These are phyloP conservation scores for Thecophora atra DNA, from an alignment of 2,888 invertebrate genomes.

Conservation along the genomic window DNA sequence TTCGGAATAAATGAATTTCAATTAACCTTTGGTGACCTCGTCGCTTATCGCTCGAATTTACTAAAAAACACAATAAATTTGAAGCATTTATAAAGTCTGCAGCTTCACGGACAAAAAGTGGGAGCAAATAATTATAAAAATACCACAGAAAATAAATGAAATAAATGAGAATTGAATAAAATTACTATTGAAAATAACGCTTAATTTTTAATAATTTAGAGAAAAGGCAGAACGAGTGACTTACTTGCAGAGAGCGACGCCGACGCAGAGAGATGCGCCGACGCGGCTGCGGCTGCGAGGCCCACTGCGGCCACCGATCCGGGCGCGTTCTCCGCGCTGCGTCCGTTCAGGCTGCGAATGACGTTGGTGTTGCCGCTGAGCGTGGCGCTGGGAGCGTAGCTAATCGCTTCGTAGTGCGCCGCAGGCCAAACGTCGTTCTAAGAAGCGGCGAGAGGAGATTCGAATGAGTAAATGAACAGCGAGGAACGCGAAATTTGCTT, in stretches of 20 bases:
- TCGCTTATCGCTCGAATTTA: too few species aligned
- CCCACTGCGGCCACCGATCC: constrained; percentile 51
- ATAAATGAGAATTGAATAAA: too few species aligned
- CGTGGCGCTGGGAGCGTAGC: constrained; percentile 54
- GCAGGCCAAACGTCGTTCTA: constrained; percentile 58
- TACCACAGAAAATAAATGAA: too few species aligned
- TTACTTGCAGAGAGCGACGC: constrained; percentile 79
- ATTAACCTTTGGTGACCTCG: too few species aligned
- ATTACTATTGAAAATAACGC: too few species aligned
- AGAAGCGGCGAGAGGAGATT: constrained; percentile 8
- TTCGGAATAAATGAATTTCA: too few species aligned
- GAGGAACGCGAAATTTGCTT: constrained; percentile 41
- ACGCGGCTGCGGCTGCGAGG: constrained; percentile 48
- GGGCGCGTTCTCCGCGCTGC: constrained; percentile 48
- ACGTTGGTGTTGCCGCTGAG: constrained; percentile 55
- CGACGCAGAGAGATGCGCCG: constrained; percentile 72
- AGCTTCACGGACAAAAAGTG: too few species aligned
- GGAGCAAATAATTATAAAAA: too few species aligned
- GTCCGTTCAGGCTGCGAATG: constrained; percentile 58
- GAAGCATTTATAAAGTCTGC: too few species aligned
- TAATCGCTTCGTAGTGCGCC: constrained; percentile 59
- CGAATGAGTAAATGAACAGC: neutral
- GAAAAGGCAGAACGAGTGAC: constrained; percentile 53
- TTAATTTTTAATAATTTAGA: neutral
- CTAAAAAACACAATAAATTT: too few species aligned